Base-by-base conservation (phyloP, 2,113 vertebrate species). In the Nothocercus nigrocapillus region DNA sequence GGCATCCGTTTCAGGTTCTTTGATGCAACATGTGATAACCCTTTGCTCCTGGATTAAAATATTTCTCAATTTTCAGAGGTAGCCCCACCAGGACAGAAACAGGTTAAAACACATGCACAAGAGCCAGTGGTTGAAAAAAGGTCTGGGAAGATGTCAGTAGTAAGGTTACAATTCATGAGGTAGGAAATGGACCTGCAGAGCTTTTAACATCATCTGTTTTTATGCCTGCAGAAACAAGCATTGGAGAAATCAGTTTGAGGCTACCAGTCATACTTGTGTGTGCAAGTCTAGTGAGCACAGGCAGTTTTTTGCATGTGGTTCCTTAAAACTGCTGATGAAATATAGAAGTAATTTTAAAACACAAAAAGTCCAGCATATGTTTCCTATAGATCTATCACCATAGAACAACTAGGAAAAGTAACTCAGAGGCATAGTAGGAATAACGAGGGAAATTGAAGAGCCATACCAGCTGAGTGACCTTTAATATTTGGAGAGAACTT, bases 161-260 rank as follows among this genome's bases (percentile, higher is more conserved):
- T 61, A 56, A 84, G 5, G 13, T 62, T 2, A 51, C 7, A 42
- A 25, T 18, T 83, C 19, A 11, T 22, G 4, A 11, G 6, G 0
- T 73, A 7, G n/a, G 66, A 90, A 91, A 93, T 21, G 3, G 49
- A 83, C 15, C 2, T 54, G 6, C 32, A 40, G 5, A 51, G 25
- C 34, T 78, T 88, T 22, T 70, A 67, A 42, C 4, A 24, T 56
- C 13, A 24, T 4, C 47, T 75, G 16, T 7, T 63, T 89, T 79
- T 47, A 38, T 5, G 1, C 0, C 5, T 15, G 36, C 6, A 88
- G 28, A 90, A 68, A 2, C 14, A 53, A n/a, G 12, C 2, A 9
- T 3, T 59, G 40, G 86, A 67, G 2, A 85, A 69, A 56, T 16
- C 12, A 32, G 3, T 11, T 16, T 36, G 15, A 78, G 5, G 17